A percentile compares a stretch with the other conserved stretches of the same genome.
phyloP scores from a whole-genome alignment of 2,888 invertebrate species.

The Meiosimyza platycephala region DNA sequence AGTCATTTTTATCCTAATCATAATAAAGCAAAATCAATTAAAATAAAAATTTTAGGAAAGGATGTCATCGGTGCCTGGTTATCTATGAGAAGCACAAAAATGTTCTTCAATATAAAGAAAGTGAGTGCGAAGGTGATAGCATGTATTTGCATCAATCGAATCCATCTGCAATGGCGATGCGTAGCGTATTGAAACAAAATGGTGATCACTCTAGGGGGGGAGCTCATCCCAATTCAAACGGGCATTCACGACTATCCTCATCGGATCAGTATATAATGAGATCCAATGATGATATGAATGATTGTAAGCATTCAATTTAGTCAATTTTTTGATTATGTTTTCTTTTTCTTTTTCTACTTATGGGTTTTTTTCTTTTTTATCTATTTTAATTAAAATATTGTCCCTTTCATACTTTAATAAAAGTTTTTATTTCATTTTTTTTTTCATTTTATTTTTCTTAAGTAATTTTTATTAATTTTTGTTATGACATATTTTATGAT shows the following conservation, averaged over 20 bases:
- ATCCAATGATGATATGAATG: constrained; percentile 69
- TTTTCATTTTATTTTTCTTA: neutral
- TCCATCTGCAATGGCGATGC: constrained; percentile 69
- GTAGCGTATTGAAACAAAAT: constrained; percentile 68
- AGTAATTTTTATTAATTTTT: neutral
- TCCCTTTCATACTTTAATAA: constrained; percentile 6
- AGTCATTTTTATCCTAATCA: no score
- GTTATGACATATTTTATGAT: neutral
- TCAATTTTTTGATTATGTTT: constrained; percentile 35
- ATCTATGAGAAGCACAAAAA: constrained; percentile 95
- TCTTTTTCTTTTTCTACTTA: constrained; percentile 18
- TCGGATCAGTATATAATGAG: constrained; percentile 69
- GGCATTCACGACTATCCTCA: constrained; percentile 69
- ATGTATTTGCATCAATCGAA: constrained; percentile 69
- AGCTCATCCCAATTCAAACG: constrained; percentile 69
- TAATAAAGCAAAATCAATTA: no score
- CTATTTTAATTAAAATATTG: constrained; percentile 33
- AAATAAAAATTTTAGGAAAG: constrained; percentile 76
- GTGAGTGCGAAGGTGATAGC: constrained; percentile 79
- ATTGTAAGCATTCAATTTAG: constrained; percentile 67
- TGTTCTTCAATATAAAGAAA: constrained; percentile 96
- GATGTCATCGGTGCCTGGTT: constrained; percentile 93
- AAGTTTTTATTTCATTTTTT: neutral
- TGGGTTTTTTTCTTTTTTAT: constrained; percentile 18
- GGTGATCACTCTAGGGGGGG: constrained; percentile 68